A percentile compares a stretch with the other conserved stretches of the same genome.
phyloP scores from a whole-genome alignment of 2,797 vertebrate genomes.

The Rachycentron canadum region DNA sequence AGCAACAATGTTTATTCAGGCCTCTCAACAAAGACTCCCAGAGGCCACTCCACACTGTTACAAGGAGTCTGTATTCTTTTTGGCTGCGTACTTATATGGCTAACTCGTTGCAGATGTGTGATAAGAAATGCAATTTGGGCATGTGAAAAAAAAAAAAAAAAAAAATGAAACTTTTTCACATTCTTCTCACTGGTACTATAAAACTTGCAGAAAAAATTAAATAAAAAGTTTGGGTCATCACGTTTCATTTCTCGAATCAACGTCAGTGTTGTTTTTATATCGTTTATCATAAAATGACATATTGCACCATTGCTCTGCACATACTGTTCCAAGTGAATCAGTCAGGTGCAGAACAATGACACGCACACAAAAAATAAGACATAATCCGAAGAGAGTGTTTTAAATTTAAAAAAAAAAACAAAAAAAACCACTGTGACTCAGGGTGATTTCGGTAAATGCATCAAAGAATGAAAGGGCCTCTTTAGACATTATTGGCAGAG shows the following conservation, averaged over 20 bases:
- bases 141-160: slow-evolving; percentile 17
- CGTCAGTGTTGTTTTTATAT: neutral
- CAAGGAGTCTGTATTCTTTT: slow-evolving; percentile 37
- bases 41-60: slow-evolving; percentile 15
- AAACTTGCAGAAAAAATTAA: too few species aligned
- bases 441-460: slow-evolving; percentile 51
- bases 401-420: slow-evolving; percentile 6
- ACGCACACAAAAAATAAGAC: slow-evolving; percentile 20
- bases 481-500: slow-evolving; percentile 21
- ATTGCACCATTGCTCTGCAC: neutral
- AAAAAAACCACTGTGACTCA: slow-evolving; percentile 57
- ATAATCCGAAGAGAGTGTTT: slow-evolving; percentile 48
- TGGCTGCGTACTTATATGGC: slow-evolving; percentile 39
- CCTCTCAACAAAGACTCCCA: slow-evolving; percentile 46
- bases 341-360: slow-evolving; percentile 29
- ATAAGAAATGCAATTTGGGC: slow-evolving; percentile 56
- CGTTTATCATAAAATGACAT: slow-evolving; percentile 34
- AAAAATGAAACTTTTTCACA: slow-evolving; percentile 16
- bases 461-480: slow-evolving; percentile 8
- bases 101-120: slow-evolving; percentile 70
- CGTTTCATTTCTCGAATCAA: slow-evolving; percentile 27
- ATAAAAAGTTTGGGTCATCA: too few species aligned
- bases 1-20: slow-evolving; percentile 70
- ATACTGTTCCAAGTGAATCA: slow-evolving; percentile 17
- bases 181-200: slow-evolving; percentile 42